Evolutionary conservation across 1,140 invertebrate genomes (phyloP), one percentile per base, ranked within the genome.

Genomic region (Eulimnadia texana): DNA sequence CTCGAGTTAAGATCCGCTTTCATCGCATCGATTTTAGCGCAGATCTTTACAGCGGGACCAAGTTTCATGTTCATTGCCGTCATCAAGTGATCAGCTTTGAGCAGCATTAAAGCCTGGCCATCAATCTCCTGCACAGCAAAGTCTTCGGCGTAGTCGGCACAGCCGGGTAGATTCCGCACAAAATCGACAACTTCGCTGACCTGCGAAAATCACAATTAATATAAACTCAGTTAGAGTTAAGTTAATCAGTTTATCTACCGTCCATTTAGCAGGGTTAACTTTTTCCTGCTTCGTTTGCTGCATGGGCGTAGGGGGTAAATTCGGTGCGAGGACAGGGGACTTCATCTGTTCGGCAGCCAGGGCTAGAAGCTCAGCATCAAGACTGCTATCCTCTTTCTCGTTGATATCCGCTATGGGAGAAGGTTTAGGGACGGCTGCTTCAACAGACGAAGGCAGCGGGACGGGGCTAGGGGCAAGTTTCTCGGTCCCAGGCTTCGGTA

Each of bases 21-120:
- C 77, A 90, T 82, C 1, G 83, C 79, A 68, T 89, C 85, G 52
- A 91, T 89, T 68, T 82, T 83, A 16, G 89, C 86, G 66, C 92
- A 90, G 49, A 98, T 93, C 76, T 98, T 98, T 16, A 97, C 75
- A 0, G 93, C 93, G 0, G 93, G 93, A 1, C 93, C 93, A 0
- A 97, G 78, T 70, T 95, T 95, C 80, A 97, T 95, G 33, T 84
- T 86, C 82, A 98, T 93, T 3, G 90, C 88, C 27, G 85, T 86
- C 78, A 96, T 94, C 10, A 98, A 74, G 75, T 98, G 92, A 69
- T 96, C 91, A 63, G 92, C 91, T 71, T 93, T 92, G n/a, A 97
- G 80, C 51, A 97, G 75, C 77, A 96, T 81, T 22, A 98, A 72
- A 3, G 93, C 93, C 70, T 96, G 90, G 0, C 93, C 93, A 70